Evolutionary conservation across 2,797 vertebrate species (phyloP).

Genomic region (Typhlichthys eigenmanni): DNA sequence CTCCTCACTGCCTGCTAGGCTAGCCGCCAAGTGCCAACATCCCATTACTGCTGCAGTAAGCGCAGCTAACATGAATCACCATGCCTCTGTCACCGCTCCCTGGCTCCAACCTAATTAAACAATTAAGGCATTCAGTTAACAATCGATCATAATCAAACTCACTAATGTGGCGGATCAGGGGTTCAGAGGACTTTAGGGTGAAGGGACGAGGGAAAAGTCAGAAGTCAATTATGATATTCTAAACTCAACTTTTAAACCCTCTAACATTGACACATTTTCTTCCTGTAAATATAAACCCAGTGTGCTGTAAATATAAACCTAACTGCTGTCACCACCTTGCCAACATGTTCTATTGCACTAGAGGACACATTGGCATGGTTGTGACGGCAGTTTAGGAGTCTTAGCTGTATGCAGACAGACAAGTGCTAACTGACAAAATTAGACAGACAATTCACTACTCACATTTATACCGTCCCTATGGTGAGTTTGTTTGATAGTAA

Average conservation of each 20-base stretch:
- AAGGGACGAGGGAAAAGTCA: constrained; percentile 21
- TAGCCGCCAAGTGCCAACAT: constrained; percentile 30
- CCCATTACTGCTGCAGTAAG: constrained; percentile 64
- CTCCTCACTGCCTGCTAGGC: constrained; percentile 12
- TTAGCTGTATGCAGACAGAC: no score
- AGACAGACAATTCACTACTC: no score
- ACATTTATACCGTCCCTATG: no score
- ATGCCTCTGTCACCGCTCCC: constrained; percentile 67
- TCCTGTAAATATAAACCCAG: constrained; percentile 15
- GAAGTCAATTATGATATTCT: neutral
- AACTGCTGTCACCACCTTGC: no score
- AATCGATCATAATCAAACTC: constrained; percentile 60
- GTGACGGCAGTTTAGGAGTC: no score
- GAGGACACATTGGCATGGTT: no score
- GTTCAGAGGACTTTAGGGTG: constrained; percentile 1
- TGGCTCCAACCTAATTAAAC: constrained; percentile 72
- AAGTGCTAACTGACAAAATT: no score
- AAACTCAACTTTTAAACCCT: neutral
- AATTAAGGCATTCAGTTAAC: constrained; percentile 75
- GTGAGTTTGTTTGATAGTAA: constrained; percentile 10
- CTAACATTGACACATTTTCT: constrained; percentile 10
- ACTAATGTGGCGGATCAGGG: constrained; percentile 44
- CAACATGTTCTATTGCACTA: no score
- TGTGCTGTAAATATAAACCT: neutral
- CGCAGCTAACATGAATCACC: constrained; percentile 73